phyloP scores from a whole-genome alignment of 2,797 vertebrate species.

The Podarcis siculus region DNA sequence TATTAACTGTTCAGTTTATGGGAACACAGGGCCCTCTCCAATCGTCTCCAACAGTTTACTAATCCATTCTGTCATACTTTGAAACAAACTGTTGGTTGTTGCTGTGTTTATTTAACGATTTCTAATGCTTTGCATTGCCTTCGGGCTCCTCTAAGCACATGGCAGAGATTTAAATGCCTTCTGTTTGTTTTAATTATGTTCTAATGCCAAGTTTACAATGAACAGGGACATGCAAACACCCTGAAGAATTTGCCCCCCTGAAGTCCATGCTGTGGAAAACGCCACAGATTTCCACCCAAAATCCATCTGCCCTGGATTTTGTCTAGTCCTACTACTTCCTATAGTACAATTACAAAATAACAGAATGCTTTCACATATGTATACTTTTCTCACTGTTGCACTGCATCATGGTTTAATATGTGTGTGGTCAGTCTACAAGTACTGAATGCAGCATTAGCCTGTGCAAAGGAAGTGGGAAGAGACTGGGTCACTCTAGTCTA shows the following conservation, averaged over 20 bases:
- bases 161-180: neutral
- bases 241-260: neutral
- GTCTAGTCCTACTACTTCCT: neutral
- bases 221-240: neutral
- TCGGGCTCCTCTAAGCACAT: constrained; percentile 41
- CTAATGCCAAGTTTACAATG: neutral
- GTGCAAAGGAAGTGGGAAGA: neutral
- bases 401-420: neutral
- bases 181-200: neutral
- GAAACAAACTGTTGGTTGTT: neutral
- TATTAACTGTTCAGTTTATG: neutral
- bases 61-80: too few species aligned
- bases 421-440: neutral
- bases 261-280: neutral
- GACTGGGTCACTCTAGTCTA: neutral
- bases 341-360: neutral
- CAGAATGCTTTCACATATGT: neutral
- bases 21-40: neutral
- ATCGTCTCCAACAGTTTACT: neutral
- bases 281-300: neutral
- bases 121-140: neutral
- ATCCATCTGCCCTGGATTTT: neutral
- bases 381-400: neutral
- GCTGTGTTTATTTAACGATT: neutral
- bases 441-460: neutral